Percentiles rank a stretch among this genome's conserved stretches.
Conservation (phyloP, 1,140 invertebrate species). For the Tetramorium simillimum region DNA sequence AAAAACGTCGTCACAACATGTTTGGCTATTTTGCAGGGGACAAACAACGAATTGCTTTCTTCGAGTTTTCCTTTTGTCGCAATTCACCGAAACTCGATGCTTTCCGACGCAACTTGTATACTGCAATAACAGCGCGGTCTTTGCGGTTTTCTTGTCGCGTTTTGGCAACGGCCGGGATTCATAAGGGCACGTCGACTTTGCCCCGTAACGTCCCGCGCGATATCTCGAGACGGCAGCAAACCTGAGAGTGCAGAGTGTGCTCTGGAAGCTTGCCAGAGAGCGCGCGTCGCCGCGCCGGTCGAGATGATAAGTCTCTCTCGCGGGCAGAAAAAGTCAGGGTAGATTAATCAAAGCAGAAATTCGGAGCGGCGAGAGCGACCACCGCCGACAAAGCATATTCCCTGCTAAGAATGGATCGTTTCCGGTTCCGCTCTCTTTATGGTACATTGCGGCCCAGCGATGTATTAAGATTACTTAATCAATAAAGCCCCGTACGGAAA, state of each 20-base stretch:
- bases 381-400: constrained; percentile 86
- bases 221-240: constrained; percentile 50
- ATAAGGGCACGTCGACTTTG: constrained; percentile 16
- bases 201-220: neutral
- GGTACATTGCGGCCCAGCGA: constrained; percentile 86
- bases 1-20: constrained; percentile 62
- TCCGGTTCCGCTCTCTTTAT: constrained; percentile 86
- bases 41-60: constrained; percentile 69
- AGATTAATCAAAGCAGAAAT: constrained; percentile 87
- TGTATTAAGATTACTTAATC: constrained; percentile 87
- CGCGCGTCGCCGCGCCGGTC: constrained; percentile 62
- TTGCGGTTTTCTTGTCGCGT: constrained; percentile 35
- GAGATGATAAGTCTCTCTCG: constrained; percentile 70
- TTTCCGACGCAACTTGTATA: constrained; percentile 34
- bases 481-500: constrained; percentile 83
- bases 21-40: constrained; percentile 69
- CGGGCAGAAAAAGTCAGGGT: constrained; percentile 74
- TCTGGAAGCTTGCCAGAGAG: constrained; percentile 70
- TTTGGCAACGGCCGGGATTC: constrained; percentile 43
- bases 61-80: constrained; percentile 57
- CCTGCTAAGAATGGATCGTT: constrained; percentile 85
- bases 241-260: constrained; percentile 46
- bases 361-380: constrained; percentile 84
- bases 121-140: constrained; percentile 28
- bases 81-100: constrained; percentile 62